A percentile compares a stretch with the other conserved stretches of the same genome.
These are phyloP conservation scores for Pseudoips prasinana DNA, from an alignment of 2,888 invertebrate species.

Conservation along the genomic window DNA sequence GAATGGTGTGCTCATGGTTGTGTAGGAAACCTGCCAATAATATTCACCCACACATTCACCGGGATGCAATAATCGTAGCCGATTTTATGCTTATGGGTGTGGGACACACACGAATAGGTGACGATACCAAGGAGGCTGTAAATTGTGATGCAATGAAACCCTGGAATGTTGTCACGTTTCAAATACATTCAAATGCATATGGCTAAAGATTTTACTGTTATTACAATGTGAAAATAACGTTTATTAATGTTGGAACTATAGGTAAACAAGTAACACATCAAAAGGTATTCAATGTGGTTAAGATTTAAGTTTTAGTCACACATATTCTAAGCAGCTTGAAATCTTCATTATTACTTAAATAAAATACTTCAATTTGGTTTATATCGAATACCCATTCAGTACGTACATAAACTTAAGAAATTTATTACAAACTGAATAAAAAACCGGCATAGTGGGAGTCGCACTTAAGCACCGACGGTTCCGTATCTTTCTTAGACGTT, in stretches of 20 bases:
- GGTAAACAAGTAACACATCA: constrained; percentile 4
- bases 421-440: too few relatives aligned
- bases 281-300: constrained; percentile 3
- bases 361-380: too few relatives aligned
- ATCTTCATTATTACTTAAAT: too few relatives aligned
- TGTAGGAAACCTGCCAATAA: constrained; percentile 72
- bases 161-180: constrained; percentile 50
- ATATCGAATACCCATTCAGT: too few relatives aligned
- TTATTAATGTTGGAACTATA: constrained; percentile 26
- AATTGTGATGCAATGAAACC: constrained; percentile 50
- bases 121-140: constrained; percentile 50
- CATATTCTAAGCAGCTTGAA: too few relatives aligned
- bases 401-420: too few relatives aligned
- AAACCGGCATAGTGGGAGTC: too few relatives aligned
- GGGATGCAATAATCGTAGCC: constrained; percentile 62
- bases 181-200: constrained; percentile 43
- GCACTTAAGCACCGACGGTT: too few relatives aligned
- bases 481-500: too few relatives aligned
- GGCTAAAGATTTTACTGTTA: constrained; percentile 33
- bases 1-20: constrained; percentile 56
- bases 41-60: constrained; percentile 74
- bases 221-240: constrained; percentile 31
- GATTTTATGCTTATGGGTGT: constrained; percentile 65
- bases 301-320: neutral
- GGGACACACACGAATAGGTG: constrained; percentile 47